Conservation (phyloP, 2,113 vertebrate genomes). For the Peromyscus polionotus region DNA sequence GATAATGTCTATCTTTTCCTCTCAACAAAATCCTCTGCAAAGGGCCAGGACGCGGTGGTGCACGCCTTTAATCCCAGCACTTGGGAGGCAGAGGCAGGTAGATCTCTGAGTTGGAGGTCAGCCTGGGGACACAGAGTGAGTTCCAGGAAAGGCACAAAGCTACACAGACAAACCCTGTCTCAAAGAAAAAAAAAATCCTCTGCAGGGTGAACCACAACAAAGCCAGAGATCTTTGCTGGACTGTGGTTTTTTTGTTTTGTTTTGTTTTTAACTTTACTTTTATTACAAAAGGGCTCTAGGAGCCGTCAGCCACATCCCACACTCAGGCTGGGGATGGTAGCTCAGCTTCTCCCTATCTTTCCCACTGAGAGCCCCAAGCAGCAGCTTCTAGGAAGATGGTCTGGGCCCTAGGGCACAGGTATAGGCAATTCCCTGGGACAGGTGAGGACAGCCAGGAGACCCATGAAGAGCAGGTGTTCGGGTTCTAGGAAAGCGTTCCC, state of each 20-base stretch:
- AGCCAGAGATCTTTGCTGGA: not conserved
- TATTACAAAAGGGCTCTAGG: not conserved
- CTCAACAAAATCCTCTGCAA: not conserved
- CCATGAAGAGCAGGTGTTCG: not conserved
- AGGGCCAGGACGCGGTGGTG: too few species aligned
- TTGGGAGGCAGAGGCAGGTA: too few species aligned
- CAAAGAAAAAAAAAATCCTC: not conserved
- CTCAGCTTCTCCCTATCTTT: not conserved
- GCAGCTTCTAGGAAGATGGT: not conserved
- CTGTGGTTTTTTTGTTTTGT: not conserved
- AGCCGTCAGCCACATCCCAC: not conserved
- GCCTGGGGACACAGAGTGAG: too few species aligned
- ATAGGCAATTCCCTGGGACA: too few species aligned
- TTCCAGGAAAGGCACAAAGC: too few species aligned
- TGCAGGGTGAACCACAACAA: not conserved
- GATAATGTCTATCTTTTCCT: not conserved
- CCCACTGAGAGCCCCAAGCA: not conserved
- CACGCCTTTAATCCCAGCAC: too few species aligned
- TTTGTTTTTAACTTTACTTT: not conserved
- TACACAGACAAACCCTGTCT: too few species aligned
- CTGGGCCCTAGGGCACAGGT: not conserved
- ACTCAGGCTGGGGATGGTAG: not conserved
- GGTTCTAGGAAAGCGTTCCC: not conserved
- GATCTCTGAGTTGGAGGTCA: too few species aligned
- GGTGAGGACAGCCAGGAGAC: not conserved